A percentile compares a stretch with the other conserved stretches of the same genome.
phyloP scores from a whole-genome alignment of 1,140 invertebrate genomes.

The Brachionus asplanchnoidis region DNA sequence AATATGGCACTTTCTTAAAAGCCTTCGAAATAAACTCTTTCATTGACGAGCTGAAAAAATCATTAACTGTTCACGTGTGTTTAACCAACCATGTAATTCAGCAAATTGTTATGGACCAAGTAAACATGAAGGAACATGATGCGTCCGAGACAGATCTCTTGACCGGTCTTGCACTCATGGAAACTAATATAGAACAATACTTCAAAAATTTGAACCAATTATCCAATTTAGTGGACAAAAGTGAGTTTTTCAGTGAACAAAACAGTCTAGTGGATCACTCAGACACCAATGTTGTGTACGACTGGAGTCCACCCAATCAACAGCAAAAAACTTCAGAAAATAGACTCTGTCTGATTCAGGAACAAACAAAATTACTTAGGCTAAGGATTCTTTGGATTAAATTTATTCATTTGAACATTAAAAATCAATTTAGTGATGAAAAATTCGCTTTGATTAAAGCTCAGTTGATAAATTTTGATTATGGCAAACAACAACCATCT shows the following conservation, averaged over 20 bases:
- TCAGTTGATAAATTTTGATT: neutral
- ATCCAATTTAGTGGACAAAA: neutral
- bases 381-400: neutral
- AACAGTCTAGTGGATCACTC: neutral
- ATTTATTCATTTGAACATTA: neutral
- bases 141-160: neutral
- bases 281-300: conserved; percentile 8
- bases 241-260: neutral
- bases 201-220: neutral
- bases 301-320: neutral
- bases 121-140: neutral
- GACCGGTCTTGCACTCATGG: neutral
- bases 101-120: neutral
- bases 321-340: neutral
- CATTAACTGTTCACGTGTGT: neutral
- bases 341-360: neutral
- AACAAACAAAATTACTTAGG: neutral
- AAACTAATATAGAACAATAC: neutral
- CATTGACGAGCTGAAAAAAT: neutral
- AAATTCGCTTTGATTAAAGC: neutral
- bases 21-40: conserved; percentile 18
- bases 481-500: neutral
- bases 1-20: conserved; percentile 40
- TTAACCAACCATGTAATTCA: neutral
- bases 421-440: neutral